Percentiles rank a stretch among this genome's conserved stretches.
These are phyloP conservation scores for Eospalax fontanierii DNA, from an alignment of 2,797 vertebrate species.

Conservation along the genomic window DNA sequence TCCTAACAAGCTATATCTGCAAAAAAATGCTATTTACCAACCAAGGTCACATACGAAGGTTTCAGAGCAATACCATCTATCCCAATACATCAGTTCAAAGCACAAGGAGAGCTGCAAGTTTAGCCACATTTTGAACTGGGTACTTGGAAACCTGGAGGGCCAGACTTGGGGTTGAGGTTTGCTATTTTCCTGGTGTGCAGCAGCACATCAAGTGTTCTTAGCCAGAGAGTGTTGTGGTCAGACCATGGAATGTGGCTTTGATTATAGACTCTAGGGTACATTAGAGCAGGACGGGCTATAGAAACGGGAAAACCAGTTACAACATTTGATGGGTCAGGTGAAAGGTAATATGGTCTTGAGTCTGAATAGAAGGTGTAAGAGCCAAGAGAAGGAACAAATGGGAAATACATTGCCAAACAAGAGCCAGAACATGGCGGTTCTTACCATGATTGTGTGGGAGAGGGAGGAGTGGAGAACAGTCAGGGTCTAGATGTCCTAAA, in stretches of 20 bases:
- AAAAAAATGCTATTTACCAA: neutral
- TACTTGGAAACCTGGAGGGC: neutral
- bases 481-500: neutral
- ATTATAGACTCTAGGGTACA: neutral
- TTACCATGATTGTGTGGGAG: too few species aligned
- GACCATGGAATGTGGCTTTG: neutral
- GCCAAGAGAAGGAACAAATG: neutral
- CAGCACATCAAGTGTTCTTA: neutral
- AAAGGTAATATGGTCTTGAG: neutral
- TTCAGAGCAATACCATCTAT: neutral
- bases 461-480: neutral
- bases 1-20: too few species aligned
- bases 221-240: neutral
- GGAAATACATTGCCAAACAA: neutral
- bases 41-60: neutral
- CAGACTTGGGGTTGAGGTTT: neutral
- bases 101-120: neutral
- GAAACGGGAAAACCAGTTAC: slow-evolving; percentile 18
- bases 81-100: neutral
- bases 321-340: neutral
- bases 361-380: neutral
- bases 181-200: neutral
- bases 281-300: neutral
- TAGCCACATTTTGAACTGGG: neutral
- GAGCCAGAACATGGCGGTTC: neutral